Conservation (phyloP, 2,888 invertebrate genomes). For the Euclidia mi region DNA sequence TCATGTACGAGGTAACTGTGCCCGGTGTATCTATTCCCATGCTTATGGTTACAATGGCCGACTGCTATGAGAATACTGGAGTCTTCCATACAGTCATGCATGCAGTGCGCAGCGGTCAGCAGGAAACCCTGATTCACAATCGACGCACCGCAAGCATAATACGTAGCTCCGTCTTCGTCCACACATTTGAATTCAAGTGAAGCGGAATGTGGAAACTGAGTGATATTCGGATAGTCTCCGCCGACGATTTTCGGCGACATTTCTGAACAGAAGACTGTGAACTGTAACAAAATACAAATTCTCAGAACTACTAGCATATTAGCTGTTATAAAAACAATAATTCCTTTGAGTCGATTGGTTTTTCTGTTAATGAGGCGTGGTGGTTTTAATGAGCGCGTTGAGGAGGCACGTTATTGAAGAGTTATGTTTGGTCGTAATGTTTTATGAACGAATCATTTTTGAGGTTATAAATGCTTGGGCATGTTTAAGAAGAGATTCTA, state of each 20-base stretch:
- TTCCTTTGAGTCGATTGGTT: neutral
- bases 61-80: constrained; percentile 15
- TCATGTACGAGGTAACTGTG: constrained; percentile 29
- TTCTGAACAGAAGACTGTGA: neutral
- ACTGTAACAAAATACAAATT: neutral
- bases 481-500: no score
- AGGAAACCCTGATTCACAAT: constrained; percentile 60
- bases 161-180: fast-evolving
- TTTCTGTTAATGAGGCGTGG: neutral
- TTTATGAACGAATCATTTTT: no score
- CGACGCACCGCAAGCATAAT: constrained; percentile 61
- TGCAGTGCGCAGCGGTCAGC: constrained; percentile 65
- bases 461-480: no score
- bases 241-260: constrained; percentile 9
- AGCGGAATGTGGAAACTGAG: constrained; percentile 48
- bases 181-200: constrained; percentile 39
- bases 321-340: neutral
- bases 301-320: neutral
- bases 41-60: constrained; percentile 26
- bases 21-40: constrained; percentile 13
- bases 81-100: constrained; percentile 11
- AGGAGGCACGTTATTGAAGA: no score
- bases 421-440: no score
- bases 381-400: neutral
- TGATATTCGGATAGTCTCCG: constrained; percentile 24